Conservation (phyloP, 2,113 vertebrate genomes). For the Tilapia sparmanii region DNA sequence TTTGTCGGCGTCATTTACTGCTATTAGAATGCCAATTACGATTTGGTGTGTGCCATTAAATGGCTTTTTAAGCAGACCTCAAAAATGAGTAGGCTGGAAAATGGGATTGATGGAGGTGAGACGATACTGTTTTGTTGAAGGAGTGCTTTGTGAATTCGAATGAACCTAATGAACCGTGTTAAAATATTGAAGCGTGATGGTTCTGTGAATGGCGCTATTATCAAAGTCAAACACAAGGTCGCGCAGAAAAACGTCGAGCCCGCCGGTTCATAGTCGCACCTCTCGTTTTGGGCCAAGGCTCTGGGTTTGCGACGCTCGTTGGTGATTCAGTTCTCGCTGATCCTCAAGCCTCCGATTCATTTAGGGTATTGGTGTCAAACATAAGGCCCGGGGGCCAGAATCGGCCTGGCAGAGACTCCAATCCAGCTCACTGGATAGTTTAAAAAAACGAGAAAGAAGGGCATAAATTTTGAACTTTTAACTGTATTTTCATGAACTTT, state of each 20-base stretch:
- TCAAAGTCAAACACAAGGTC: not conserved
- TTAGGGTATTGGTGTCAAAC: not conserved
- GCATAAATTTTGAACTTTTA: not conserved
- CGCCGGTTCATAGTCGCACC: not conserved
- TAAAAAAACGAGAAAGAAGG: rapidly evolving
- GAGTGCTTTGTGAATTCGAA: constrained; percentile 15
- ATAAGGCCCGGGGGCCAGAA: not conserved
- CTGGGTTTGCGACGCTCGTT: not conserved
- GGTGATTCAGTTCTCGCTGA: not conserved
- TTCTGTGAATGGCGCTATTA: not conserved
- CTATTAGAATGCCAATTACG: constrained; percentile 50
- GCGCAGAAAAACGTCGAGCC: not conserved
- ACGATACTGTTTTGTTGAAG: not conserved
- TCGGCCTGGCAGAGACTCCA: not conserved
- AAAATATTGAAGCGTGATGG: not conserved
- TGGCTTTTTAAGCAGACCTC: constrained; percentile 22
- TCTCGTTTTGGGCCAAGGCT: not conserved
- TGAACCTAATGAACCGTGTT: not conserved
- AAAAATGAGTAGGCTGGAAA: not conserved
- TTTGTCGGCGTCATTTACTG: constrained; percentile 28
- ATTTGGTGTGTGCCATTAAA: constrained; percentile 23
- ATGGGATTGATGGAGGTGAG: not conserved
- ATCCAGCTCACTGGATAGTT: not conserved
- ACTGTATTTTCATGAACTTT: not conserved
- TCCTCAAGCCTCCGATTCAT: not conserved